These are phyloP conservation scores for Chirona hameri DNA, from an alignment of 2,888 invertebrate species.

Conservation along the genomic window DNA sequence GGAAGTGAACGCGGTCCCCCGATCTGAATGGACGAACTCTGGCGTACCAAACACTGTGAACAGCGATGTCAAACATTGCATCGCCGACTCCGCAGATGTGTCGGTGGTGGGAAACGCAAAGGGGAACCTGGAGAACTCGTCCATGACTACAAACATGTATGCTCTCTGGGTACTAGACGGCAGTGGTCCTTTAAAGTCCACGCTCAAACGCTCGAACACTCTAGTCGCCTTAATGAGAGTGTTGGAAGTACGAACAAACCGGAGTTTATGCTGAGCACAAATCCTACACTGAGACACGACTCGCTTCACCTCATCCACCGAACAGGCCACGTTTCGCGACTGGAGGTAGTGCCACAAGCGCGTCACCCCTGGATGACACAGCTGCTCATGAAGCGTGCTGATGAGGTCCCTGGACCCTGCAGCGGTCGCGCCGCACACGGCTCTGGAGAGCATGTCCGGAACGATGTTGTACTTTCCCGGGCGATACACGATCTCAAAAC, in stretches of 20 bases:
- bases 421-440: not conserved
- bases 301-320: slow-evolving; percentile 7
- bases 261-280: slow-evolving; percentile 24
- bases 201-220: slow-evolving; percentile 8
- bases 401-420: not conserved
- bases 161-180: not conserved
- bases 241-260: not conserved
- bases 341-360: slow-evolving; percentile 22
- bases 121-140: slow-evolving; percentile 2
- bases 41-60: not conserved
- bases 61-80: slow-evolving; percentile 13
- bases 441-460: not conserved
- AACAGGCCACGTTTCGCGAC: slow-evolving; percentile 22
- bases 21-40: not conserved
- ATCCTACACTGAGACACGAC: not conserved
- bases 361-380: slow-evolving; percentile 29
- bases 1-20: slow-evolving; percentile 12
- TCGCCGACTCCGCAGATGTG: not conserved
- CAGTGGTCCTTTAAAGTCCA: slow-evolving; percentile 28
- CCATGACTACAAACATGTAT: slow-evolving; percentile 23
- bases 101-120: not conserved
- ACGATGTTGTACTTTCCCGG: not conserved
- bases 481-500: slow-evolving; percentile 30
- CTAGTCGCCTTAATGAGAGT: slow-evolving; percentile 25
- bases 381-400: not conserved